Evolutionary conservation across 2,888 invertebrate species (phyloP).

Genomic region (Agrochola lychnidis): DNA sequence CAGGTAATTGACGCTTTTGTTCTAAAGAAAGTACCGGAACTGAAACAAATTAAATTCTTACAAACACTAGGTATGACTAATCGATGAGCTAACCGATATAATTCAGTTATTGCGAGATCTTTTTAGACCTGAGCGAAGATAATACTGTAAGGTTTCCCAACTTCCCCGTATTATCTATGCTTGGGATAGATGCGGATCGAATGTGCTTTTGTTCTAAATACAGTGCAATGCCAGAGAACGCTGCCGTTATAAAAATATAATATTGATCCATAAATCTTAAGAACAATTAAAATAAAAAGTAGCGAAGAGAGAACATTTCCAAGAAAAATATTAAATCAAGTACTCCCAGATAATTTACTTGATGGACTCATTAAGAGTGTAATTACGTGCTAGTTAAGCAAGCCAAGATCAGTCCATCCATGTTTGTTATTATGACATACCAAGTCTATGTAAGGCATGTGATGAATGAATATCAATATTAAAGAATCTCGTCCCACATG

Average conservation of each 20-base stretch:
- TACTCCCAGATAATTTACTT: constrained; percentile 17
- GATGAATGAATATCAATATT: constrained; percentile 49
- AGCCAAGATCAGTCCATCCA: constrained; percentile 29
- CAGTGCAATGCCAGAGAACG: constrained; percentile 38
- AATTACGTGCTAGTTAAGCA: constrained; percentile 32
- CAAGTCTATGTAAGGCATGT: constrained; percentile 35
- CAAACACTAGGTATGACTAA: constrained; percentile 51
- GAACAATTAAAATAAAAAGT: constrained; percentile 30
- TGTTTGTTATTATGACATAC: constrained; percentile 32
- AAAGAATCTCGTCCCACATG: constrained; percentile 42
- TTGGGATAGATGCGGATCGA: constrained; percentile 35
- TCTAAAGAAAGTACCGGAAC: constrained; percentile 60
- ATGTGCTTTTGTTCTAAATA: constrained; percentile 56
- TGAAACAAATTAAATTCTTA: constrained; percentile 53
- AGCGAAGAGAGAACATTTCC: constrained; percentile 19
- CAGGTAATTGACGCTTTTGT: constrained; percentile 90
- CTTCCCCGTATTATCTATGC: constrained; percentile 30
- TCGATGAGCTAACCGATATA: constrained; percentile 24
- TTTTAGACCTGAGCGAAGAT: constrained; percentile 42
- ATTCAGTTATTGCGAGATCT: constrained; percentile 42
- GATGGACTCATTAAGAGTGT: constrained; percentile 31
- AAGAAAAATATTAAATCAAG: constrained; percentile 31
- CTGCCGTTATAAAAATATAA: constrained; percentile 15
- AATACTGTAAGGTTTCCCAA: constrained; percentile 36
- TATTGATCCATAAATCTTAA: constrained; percentile 2